Base-by-base conservation (phyloP, 2,113 vertebrate species). In the Triplophysa dalaica region DNA sequence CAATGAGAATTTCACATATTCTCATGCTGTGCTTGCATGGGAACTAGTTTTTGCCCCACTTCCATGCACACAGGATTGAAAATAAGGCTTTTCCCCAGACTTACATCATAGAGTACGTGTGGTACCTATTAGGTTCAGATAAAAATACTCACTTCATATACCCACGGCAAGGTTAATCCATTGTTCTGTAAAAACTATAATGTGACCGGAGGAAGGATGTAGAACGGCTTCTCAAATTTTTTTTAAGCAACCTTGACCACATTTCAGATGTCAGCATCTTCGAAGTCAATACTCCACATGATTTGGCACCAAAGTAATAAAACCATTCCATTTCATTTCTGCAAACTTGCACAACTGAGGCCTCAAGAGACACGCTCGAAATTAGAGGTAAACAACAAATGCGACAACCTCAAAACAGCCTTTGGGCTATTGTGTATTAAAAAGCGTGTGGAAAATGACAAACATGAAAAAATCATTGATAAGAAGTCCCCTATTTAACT, bases 211-310 rank as follows among this genome's bases (percentile, higher is more conserved):
- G 4, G 48, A 60, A 61, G 70, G 70, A 43, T 61, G 8, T 61
- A 22, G 33, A 54, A n/a, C 33, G 58, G 33, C 1, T 43, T 60
- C 43, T 2, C 2, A 9, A n/a, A 16, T 43, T 24, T 61, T 11
- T 9, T 21, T 21, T 19, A 21, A 58, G 8, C 54, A 58, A 5
- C 8, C 54, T 58, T 58, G 54, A 10, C 19, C 33, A 61, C 12
- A 61, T 73, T 73, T 43, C n/a, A 73, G n/a, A 73, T 73, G 54
- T 73, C 54, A 73, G 70, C 70, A 73, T 73, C 33, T 73, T 60
- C 54, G 60, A 41, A 41, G 54, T n/a, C 54, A 60, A 43, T 68
- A 48, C 13, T 61, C 33, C 38, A 60, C 70, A 60, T 61, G 8
- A 38, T 43, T 24, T 43, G 12, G 12, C n/a, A 73, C 19, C 8